Evolutionary conservation across 2,888 invertebrate genomes (phyloP).

Genomic region (Oxycera nigricornis): DNA sequence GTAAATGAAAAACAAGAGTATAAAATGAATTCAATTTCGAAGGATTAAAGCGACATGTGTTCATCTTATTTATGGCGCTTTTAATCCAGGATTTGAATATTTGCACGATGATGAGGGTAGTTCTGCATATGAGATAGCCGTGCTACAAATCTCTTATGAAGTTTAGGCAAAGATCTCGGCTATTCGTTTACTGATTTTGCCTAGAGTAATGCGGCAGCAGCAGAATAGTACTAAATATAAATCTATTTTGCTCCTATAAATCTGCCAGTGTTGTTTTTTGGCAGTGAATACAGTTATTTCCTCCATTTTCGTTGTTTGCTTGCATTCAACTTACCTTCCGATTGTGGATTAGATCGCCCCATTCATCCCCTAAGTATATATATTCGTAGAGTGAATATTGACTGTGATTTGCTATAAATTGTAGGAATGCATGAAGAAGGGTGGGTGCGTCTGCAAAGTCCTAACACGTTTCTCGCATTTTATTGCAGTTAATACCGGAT

Average conservation of each 20-base stretch:
- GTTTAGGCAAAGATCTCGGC: not conserved
- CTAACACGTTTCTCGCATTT: conserved; percentile 44
- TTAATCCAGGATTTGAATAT: conserved; percentile 43
- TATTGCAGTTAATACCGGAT: conserved; percentile 30
- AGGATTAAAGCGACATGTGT: conserved; percentile 48
- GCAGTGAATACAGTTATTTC: not conserved
- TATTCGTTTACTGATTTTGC: too few species aligned
- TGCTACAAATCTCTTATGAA: not conserved
- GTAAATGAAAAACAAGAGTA: conserved; percentile 16
- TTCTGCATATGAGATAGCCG: not conserved
- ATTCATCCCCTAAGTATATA: conserved; percentile 9
- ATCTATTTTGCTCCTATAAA: conserved; percentile 27
- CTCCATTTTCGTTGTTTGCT: not conserved
- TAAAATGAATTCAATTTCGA: conserved; percentile 46
- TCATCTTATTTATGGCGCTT: conserved; percentile 46
- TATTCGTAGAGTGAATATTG: conserved; percentile 23
- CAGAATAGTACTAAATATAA: conserved; percentile 3
- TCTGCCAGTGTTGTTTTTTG: conserved; percentile 28
- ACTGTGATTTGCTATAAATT: not conserved
- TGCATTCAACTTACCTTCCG: conserved; percentile 5
- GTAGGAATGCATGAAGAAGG: conserved; percentile 27
- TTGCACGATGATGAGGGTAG: conserved; percentile 26
- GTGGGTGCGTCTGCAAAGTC: conserved; percentile 9
- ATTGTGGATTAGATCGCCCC: not conserved
- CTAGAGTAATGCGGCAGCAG: not conserved